Evolutionary conservation across 23 tunicate genomes (phyloP).

Genomic region (Styela plicata): DNA sequence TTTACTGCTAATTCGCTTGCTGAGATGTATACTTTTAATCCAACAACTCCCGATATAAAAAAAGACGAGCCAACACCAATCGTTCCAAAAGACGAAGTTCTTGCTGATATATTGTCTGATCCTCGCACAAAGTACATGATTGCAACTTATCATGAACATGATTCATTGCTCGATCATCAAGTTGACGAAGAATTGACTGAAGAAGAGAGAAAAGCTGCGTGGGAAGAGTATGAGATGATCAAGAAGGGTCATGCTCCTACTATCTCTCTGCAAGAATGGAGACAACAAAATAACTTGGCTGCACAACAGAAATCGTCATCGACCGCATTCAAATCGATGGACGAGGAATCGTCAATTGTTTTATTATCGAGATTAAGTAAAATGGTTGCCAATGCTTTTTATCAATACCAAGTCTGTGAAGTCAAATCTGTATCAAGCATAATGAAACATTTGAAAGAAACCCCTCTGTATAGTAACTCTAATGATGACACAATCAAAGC

Average conservation of each 20-base stretch:
- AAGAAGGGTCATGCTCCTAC: conserved; percentile 32
- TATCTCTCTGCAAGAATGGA: neutral
- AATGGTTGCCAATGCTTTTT: neutral
- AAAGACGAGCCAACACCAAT: conserved; percentile 14
- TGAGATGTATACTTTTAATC: conserved; percentile 76
- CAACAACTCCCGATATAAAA: conserved; percentile 25
- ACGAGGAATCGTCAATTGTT: neutral
- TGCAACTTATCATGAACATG: conserved; percentile 82
- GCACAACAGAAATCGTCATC: neutral
- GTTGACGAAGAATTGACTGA: conserved; percentile 78
- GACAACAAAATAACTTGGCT: neutral
- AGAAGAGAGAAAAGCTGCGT: conserved; percentile 84
- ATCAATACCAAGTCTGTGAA: neutral
- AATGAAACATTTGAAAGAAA: conserved; percentile 19
- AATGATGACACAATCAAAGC: conserved; percentile 32
- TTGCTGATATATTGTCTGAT: conserved; percentile 24
- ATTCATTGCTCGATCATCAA: conserved; percentile 92
- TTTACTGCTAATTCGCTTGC: conserved; percentile 73
- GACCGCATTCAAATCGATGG: neutral
- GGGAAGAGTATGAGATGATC: conserved; percentile 94
- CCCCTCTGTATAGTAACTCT: conserved; percentile 48
- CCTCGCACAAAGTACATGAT: conserved; percentile 39
- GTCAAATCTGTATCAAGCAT: neutral
- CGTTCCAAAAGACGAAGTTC: conserved; percentile 16
- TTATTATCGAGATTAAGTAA: neutral